Evolutionary conservation across 1,140 invertebrate species (phyloP), one percentile per base, ranked within the genome.

Genomic region (Caenorhabditis briggsae): DNA sequence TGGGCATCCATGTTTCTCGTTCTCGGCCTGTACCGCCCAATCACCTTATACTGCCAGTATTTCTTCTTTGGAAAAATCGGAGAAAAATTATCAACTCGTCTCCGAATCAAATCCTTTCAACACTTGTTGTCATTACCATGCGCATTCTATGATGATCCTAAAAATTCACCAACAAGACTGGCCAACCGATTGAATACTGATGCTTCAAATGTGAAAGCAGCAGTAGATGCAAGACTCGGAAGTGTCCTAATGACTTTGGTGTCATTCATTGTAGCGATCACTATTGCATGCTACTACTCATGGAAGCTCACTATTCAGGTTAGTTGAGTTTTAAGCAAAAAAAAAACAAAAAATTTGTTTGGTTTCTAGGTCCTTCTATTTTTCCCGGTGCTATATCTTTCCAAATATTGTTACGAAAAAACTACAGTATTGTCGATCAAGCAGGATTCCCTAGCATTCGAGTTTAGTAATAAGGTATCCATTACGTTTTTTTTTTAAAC

Each of bases 201-300:
- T 90, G 93, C 93, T 56, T 92, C 93, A 43, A 91, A 91, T 86
- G 91, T 94, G 11, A 93, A 94, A 88, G 93, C 93, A 92, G 93
- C 93, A 86, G 92, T 94, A 18, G 92, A 93, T 58, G 93, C 89
- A 11, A 89, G 93, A 85, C 85, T 94, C 12, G 93, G 93, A 6
- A 89, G 87, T 7, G 65, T 93, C 0, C 82, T 94, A 25, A 91
- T 93, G 86, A 90, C 88, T 74, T 6, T 93, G 11, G 91, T 93
- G 48, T 92, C 93, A 64, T 91, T 93, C 23, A 89, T 90, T 23
- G 65, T 87, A 43, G 91, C 89, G 48, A 86, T 93, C 20, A 64
- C 61, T 8, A 90, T 93, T 33, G 91, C 91, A 20, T 92, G 92
- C 64, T 74, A 90, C 43, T 92, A 89, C 87, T 91, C 93, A 53